A percentile compares a stretch with the other conserved stretches of the same genome.
phyloP scores from a whole-genome alignment of 2,888 invertebrate species.

The Panzeria rudis region DNA sequence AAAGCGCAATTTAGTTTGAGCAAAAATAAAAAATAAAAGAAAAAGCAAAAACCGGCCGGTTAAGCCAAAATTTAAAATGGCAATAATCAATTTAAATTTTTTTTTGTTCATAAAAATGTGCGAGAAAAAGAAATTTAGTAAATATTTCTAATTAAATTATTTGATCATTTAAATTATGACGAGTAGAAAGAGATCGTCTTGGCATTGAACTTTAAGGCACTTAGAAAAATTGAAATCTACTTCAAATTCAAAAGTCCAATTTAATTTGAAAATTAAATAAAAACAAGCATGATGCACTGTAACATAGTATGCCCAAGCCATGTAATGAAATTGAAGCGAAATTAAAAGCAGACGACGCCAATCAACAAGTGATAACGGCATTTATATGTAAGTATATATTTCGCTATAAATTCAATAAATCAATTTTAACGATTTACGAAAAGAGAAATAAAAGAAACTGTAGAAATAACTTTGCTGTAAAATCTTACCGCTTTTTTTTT shows the following conservation, averaged over 20 bases:
- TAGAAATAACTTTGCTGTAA: not conserved
- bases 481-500: not conserved
- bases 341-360: not conserved
- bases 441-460: not conserved
- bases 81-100: conserved; percentile 20
- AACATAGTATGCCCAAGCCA: not conserved
- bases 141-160: not conserved
- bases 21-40: not conserved
- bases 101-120: not conserved
- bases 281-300: not conserved
- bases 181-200: not conserved
- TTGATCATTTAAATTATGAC: conserved; percentile 4
- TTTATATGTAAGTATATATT: not conserved
- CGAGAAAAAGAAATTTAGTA: not conserved
- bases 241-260: not conserved
- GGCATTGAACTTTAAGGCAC: conserved; percentile 38
- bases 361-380: conserved; percentile 33
- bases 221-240: not conserved
- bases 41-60: conserved; percentile 24
- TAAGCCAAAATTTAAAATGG: conserved; percentile 22
- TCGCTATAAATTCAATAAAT: not conserved
- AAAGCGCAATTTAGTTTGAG: not conserved
- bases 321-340: not conserved
- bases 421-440: not conserved
- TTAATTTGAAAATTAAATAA: conserved; percentile 14